phyloP scores from a whole-genome alignment of 2,797 vertebrate species.

The Enteromius trimaculatus region DNA sequence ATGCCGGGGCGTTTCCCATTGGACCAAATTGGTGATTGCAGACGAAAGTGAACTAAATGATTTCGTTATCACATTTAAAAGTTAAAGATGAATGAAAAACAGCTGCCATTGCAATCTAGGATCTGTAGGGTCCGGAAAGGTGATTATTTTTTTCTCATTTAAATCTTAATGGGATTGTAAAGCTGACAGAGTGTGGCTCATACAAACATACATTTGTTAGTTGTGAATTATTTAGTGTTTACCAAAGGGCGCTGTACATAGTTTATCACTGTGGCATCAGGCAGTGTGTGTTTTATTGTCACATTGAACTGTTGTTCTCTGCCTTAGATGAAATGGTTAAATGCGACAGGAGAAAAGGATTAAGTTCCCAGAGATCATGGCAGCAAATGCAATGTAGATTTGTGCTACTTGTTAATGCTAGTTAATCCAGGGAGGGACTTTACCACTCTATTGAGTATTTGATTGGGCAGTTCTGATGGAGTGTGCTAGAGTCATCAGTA shows the following conservation, averaged over 20 bases:
- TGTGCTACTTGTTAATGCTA: not conserved
- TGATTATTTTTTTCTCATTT: not conserved
- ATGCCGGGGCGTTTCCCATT: not conserved
- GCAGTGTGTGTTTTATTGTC: conserved; percentile 20
- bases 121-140: not conserved
- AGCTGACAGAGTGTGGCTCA: conserved; percentile 2
- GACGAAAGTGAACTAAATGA: not conserved
- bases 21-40: conserved; percentile 4
- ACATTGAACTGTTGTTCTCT: not conserved
- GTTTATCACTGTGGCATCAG: conserved; percentile 46
- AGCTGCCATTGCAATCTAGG: not conserved
- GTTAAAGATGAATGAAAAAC: not conserved
- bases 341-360: not conserved
- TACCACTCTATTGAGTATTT: not conserved
- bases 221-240: conserved; percentile 63
- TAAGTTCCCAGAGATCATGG: not conserved
- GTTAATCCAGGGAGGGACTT: not conserved
- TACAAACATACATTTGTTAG: conserved; percentile 32
- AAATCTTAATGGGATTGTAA: not conserved
- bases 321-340: conserved; percentile 1
- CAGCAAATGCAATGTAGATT: not conserved
- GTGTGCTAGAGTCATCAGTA: not conserved
- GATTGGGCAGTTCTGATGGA: not conserved
- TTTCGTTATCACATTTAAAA: not conserved
- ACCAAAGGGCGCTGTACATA: conserved; percentile 25